Evolutionary conservation across 1,140 invertebrate genomes (phyloP), one percentile per base, ranked within the genome.

Genomic region (Drosophila azteca): DNA sequence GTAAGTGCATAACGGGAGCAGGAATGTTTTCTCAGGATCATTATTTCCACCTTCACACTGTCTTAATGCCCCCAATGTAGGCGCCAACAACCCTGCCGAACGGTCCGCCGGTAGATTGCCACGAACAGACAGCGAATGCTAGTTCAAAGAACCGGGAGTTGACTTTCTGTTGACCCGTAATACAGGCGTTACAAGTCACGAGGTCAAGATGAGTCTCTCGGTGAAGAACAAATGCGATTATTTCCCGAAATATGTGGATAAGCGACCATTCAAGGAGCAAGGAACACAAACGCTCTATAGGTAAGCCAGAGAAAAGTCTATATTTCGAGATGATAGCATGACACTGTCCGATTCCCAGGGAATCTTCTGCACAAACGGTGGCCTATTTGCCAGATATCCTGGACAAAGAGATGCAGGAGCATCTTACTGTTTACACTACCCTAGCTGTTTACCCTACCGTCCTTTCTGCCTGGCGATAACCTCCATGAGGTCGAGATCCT

Each of bases 361-460:
- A 97, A 80, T 94, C 94, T n/a, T 95, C 95, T 63, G 92, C 94
- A 17, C 96, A 97, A 91, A 97, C 96, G 1, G 82, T 94, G 49
- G 95, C 96, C 2, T 97, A 95, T 60, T 93, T 95, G 31, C 91
- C 91, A 0, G 90, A 92, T 13, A 93, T 94, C 74, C 90, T 92
- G 4, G 72, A 93, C 43, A 73, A 83, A 5, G 77, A 81, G 0
- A 44, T 63, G 9, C 63, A 51, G 9, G 60, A 78, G 45, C 48
- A 17, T 1, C 11, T 90, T 0, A 91, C n/a, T n/a, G n/a, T n/a
- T n/a, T n/a, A n/a, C n/a, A n/a, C n/a, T n/a, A n/a, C n/a, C n/a
- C n/a, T n/a, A 92, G 55, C 52, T 92, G 0, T 91, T 87, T 24
- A 77, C 76, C 15, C 41, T 91, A 29, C 44, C 90, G 13, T 68